Evolutionary conservation across 1,140 invertebrate genomes (phyloP), one percentile per base, ranked within the genome.

Genomic region (Cyphomyrmex costatus): DNA sequence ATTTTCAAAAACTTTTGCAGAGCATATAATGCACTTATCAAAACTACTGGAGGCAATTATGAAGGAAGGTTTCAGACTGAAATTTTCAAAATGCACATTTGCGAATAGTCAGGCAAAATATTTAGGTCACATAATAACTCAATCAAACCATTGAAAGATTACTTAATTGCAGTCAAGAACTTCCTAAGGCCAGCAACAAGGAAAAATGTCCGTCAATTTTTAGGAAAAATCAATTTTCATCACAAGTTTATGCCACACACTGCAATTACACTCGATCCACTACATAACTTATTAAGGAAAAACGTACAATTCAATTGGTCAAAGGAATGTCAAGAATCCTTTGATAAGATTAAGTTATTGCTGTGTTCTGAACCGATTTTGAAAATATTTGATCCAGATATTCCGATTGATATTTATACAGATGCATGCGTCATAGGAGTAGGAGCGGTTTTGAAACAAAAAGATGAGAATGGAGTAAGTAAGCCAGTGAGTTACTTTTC

Each of bases 141-240:
- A 33, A 33, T 33, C 33, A 33, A 33, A 33, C 33, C 33, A 33
- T 33, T 33, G 33, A 33, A 33, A 33, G 33, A 33, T 33, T 33
- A 33, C 5, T 33, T 33, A 33, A 33, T 33, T 33, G 33, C 33
- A 33, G 33, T 33, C 33, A 33, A 5, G 33, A 33, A 33, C 33
- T 33, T 33, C 33, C 33, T 8, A 46, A 46, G 8, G 10, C 49
- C 49, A 51, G 4, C 49, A 51, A 51, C 49, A 51, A 51, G 49
- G 49, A 51, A 16, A 14, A 68, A 68, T 46, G 12, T 68, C 19
- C 16, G 53, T 7, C 58, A 78, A 42, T 78, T 78, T n/a, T 24
- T 66, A 53, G 77, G 63, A 2, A 80, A 80, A 51, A 80, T 80
- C 0, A 80, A 80, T 56, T 80, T 66, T 21, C 30, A 66, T 36